phyloP scores from a whole-genome alignment of 2,888 invertebrate species.

The Amiota mariae region DNA sequence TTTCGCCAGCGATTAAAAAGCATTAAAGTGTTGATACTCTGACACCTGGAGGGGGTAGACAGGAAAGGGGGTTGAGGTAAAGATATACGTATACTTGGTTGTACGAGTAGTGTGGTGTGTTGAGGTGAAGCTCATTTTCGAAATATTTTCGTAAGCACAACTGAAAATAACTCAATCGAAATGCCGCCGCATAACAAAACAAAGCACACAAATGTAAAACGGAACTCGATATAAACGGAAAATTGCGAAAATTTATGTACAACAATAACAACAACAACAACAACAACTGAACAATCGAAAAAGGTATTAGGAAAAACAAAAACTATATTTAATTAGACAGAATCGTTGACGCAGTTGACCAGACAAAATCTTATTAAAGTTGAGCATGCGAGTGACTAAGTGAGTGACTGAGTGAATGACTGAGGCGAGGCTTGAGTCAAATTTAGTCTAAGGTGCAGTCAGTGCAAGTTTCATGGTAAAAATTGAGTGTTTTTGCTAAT shows the following conservation, averaged over 20 bases:
- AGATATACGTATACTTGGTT: background rate
- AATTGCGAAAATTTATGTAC: slow-evolving; percentile 7
- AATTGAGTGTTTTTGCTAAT: slow-evolving; percentile 17
- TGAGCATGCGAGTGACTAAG: too few species aligned
- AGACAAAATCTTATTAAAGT: background rate
- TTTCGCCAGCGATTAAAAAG: slow-evolving; percentile 27
- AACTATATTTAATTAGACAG: slow-evolving; percentile 59
- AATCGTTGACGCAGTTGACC: slow-evolving; percentile 5
- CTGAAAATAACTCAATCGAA: slow-evolving; percentile 67
- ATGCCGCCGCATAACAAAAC: slow-evolving; percentile 50
- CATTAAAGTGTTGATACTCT: slow-evolving; percentile 42
- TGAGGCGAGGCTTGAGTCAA: too few species aligned
- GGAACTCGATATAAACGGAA: slow-evolving; percentile 50
- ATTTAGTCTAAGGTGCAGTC: background rate
- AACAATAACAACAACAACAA: slow-evolving; percentile 29
- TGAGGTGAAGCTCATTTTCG: slow-evolving; percentile 38
- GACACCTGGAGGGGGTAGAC: background rate
- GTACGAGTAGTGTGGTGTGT: background rate
- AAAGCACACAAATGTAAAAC: slow-evolving; percentile 42
- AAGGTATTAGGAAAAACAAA: slow-evolving; percentile 50
- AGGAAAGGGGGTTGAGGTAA: background rate
- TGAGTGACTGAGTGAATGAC: too few species aligned
- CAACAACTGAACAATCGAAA: slow-evolving; percentile 36
- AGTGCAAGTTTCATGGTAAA: background rate
- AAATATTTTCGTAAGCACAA: slow-evolving; percentile 41